Evolutionary conservation across 2,888 invertebrate genomes (phyloP).

Genomic region (Monochamus alternatus): DNA sequence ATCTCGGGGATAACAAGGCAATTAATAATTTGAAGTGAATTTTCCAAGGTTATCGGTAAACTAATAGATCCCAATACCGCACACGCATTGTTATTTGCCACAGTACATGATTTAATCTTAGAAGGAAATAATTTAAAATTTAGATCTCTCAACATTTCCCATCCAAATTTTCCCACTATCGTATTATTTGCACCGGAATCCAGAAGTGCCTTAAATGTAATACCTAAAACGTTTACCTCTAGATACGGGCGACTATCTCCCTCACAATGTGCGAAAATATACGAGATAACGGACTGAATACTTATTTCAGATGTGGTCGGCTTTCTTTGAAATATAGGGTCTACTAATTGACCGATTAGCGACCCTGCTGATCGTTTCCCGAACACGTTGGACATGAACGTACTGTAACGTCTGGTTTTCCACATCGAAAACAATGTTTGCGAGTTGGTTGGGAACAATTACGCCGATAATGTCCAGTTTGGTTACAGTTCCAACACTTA

Average conservation of each 20-base stretch:
- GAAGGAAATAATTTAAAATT: not conserved
- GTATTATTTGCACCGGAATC: conserved; percentile 35
- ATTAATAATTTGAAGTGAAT: not conserved
- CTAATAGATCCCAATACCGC: too few species aligned
- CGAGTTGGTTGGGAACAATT: conserved; percentile 15
- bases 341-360: conserved; percentile 16
- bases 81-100: too few species aligned
- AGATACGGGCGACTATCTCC: conserved; percentile 39
- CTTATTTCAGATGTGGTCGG: too few species aligned
- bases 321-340: not conserved
- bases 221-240: conserved; percentile 18
- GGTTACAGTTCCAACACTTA: conserved; percentile 16
- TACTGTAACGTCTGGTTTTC: conserved; percentile 18
- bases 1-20: conserved; percentile 31
- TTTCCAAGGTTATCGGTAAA: too few species aligned
- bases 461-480: conserved; percentile 13
- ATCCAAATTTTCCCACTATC: conserved; percentile 26
- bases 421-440: conserved; percentile 32
- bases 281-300: conserved; percentile 16
- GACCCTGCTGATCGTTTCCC: conserved; percentile 29
- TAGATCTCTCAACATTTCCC: conserved; percentile 17
- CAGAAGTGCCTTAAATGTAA: conserved; percentile 22
- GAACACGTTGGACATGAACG: conserved; percentile 13
- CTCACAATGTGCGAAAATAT: conserved; percentile 15
- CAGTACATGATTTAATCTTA: not conserved